phyloP scores from a whole-genome alignment of 2,797 vertebrate species.

The Cetoscarus ocellatus region DNA sequence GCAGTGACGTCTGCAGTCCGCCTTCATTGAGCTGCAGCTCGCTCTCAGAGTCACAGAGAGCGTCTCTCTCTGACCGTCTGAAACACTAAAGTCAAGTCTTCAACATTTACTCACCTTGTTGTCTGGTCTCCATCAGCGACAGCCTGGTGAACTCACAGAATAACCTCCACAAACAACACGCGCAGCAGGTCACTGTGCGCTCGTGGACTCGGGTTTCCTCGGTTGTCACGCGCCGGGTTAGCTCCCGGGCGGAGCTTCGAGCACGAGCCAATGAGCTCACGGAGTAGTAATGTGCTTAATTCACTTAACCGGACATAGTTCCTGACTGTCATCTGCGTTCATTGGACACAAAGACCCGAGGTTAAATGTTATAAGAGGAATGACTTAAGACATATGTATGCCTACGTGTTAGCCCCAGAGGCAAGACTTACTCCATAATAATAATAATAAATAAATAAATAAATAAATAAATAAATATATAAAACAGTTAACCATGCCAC shows the following conservation, averaged over 20 bases:
- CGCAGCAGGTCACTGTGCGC: conserved; percentile 32
- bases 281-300: conserved; percentile 12
- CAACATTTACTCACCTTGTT: conserved; percentile 79
- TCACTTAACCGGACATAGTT: background rate
- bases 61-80: background rate
- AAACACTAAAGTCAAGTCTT: too few relatives aligned
- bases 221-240: conserved; percentile 60
- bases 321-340: background rate
- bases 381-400: background rate
- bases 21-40: conserved; percentile 31
- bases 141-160: conserved; percentile 27
- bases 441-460: too few relatives aligned
- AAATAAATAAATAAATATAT: too few relatives aligned
- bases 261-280: conserved; percentile 53
- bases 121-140: conserved; percentile 80
- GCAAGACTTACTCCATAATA: too few relatives aligned
- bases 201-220: conserved; percentile 35
- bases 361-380: background rate
- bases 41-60: conserved; percentile 21
- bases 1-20: conserved; percentile 12
- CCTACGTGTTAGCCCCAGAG: background rate
- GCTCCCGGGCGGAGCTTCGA: conserved; percentile 61
- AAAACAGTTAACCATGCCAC: too few relatives aligned
- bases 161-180: conserved; percentile 23
- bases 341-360: background rate